Evolutionary conservation across 2,888 invertebrate genomes (phyloP).

Genomic region (Sesia bembeciformis): DNA sequence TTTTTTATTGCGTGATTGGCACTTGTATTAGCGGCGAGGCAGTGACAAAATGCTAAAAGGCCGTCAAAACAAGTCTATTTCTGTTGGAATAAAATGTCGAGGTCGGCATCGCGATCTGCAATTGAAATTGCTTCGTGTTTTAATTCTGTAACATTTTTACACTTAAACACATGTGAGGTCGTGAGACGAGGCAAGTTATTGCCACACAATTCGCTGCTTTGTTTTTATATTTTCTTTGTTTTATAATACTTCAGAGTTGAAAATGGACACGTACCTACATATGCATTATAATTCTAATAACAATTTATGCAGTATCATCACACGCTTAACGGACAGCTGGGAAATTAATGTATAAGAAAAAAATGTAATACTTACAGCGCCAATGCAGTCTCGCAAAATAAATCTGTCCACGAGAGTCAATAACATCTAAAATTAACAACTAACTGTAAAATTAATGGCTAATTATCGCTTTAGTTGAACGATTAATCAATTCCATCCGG

Average conservation of each 20-base stretch:
- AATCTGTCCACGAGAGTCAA: too few relatives aligned
- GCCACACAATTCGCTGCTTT: neutral
- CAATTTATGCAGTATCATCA: too few relatives aligned
- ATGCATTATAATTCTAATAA: too few relatives aligned
- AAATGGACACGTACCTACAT: too few relatives aligned
- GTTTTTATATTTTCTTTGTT: neutral
- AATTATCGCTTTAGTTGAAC: constrained; percentile 25
- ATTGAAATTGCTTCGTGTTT: constrained; percentile 12
- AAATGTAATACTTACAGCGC: too few relatives aligned
- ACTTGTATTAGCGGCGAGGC: constrained; percentile 10
- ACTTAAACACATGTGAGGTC: neutral
- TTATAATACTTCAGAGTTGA: neutral
- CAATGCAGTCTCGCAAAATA: too few relatives aligned
- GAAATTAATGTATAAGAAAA: too few relatives aligned
- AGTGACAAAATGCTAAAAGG: constrained; percentile 19
- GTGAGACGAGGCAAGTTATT: neutral
- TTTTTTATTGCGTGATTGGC: constrained; percentile 1
- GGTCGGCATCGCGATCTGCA: constrained; percentile 29
- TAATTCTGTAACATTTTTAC: neutral
- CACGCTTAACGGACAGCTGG: too few relatives aligned
- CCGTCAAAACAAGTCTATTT: constrained; percentile 41
- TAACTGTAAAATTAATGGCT: constrained; percentile 23
- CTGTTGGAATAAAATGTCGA: constrained; percentile 34
- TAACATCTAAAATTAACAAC: constrained; percentile 9
- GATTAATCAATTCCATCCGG: constrained; percentile 42